Conservation (phyloP, 2,113 vertebrate species). For the Marmota flaviventris region DNA sequence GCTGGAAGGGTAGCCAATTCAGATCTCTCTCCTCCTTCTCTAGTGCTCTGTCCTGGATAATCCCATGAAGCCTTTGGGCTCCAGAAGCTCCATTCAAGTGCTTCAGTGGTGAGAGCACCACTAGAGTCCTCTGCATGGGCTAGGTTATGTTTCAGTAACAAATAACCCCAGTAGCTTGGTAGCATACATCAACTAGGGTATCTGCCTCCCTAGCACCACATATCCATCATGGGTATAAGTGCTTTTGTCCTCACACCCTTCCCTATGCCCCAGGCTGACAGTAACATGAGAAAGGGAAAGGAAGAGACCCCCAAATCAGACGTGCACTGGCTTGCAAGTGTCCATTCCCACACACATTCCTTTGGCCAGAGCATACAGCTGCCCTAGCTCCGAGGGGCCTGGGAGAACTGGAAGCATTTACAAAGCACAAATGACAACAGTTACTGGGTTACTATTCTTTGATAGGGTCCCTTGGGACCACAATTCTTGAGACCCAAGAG, state of each 20-base stretch:
- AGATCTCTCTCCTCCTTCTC: not conserved
- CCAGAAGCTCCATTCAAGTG: not conserved
- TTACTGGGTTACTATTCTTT: not conserved
- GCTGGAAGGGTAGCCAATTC: not conserved
- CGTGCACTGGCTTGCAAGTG: no score
- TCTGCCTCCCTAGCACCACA: not conserved
- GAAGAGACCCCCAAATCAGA: no score
- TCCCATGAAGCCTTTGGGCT: not conserved
- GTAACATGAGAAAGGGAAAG: no score
- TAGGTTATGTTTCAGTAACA: not conserved
- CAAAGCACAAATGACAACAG: accelerated
- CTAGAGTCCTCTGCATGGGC: accelerated
- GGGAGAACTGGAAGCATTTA: accelerated
- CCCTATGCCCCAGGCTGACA: no score
- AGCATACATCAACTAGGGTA: not conserved
- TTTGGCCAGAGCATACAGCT: not conserved
- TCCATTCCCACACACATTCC: not conserved
- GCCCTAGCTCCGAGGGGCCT: not conserved
- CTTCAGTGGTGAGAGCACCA: not conserved
- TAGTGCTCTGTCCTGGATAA: not conserved
- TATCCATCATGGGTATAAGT: no score
- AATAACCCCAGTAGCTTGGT: not conserved
- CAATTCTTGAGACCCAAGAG: not conserved
- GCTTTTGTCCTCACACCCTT: no score
- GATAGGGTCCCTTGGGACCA: not conserved